Percentiles rank a stretch among this genome's conserved stretches.
Conservation (phyloP, 2,797 vertebrate genomes). For the Hyperoplus immaculatus region DNA sequence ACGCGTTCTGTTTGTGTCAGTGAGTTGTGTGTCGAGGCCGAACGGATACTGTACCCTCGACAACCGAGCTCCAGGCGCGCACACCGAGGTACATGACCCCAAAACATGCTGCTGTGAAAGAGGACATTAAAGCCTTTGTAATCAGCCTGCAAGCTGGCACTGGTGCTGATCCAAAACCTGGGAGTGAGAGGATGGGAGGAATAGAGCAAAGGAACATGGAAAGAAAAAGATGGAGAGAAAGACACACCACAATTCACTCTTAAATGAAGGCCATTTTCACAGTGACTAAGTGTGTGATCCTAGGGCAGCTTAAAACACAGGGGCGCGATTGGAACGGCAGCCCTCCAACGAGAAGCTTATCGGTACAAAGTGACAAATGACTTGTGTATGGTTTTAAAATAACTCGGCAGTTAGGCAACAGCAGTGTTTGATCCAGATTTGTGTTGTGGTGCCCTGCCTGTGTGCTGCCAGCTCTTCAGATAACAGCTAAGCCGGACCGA, state of each 20-base stretch:
- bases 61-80: conserved; percentile 13
- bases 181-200: conserved; percentile 28
- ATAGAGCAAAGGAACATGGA: background rate
- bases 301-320: conserved; percentile 21
- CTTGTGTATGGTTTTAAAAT: conserved; percentile 37
- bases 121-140: conserved; percentile 77
- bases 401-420: conserved; percentile 23
- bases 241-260: conserved; percentile 33
- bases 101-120: conserved; percentile 62
- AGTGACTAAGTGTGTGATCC: conserved; percentile 33
- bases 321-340: conserved; percentile 12
- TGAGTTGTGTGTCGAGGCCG: conserved; percentile 15
- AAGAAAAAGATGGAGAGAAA: conserved; percentile 16
- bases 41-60: conserved; percentile 27
- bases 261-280: conserved; percentile 62
- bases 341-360: conserved; percentile 31
- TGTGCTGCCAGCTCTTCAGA: conserved; percentile 42
- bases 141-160: conserved; percentile 68
- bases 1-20: conserved; percentile 33
- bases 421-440: conserved; percentile 19
- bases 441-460: background rate
- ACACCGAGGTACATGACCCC: conserved; percentile 16
- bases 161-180: conserved; percentile 58
- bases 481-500: conserved; percentile 51
- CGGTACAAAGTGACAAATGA: background rate